Conservation (phyloP, 1,140 invertebrate genomes). For the Sarcophaga peregrina region DNA sequence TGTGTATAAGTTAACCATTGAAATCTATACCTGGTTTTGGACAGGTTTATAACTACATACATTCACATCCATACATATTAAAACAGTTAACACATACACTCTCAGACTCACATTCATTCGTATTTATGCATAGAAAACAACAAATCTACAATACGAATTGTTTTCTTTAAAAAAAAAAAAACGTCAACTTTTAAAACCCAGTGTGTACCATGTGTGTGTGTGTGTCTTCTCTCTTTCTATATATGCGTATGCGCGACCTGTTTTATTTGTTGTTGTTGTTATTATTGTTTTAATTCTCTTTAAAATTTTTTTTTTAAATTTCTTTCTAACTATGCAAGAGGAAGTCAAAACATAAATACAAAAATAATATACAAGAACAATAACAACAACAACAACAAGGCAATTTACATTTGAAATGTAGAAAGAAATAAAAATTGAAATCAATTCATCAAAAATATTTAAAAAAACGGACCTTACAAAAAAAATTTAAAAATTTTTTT, state of each 20-base stretch:
- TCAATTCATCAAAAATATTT: neutral
- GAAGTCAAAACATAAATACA: neutral
- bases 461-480: neutral
- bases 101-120: no score
- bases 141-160: no score
- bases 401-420: neutral
- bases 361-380: neutral
- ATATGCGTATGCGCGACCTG: conserved; percentile 35
- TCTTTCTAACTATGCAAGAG: neutral
- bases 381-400: neutral
- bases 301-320: neutral
- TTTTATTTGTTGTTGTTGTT: conserved; percentile 10
- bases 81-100: no score
- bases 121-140: no score
- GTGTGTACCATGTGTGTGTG: neutral
- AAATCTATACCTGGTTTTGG: conserved; percentile 15
- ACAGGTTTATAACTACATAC: neutral
- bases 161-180: no score
- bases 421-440: conserved; percentile 1
- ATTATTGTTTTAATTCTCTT: neutral
- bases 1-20: neutral
- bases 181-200: no score
- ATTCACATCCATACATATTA: neutral
- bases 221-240: neutral
- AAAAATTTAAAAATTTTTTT: no score